Evolutionary conservation across 1,140 invertebrate species (phyloP).

Genomic region (Heliconius eleuchia): DNA sequence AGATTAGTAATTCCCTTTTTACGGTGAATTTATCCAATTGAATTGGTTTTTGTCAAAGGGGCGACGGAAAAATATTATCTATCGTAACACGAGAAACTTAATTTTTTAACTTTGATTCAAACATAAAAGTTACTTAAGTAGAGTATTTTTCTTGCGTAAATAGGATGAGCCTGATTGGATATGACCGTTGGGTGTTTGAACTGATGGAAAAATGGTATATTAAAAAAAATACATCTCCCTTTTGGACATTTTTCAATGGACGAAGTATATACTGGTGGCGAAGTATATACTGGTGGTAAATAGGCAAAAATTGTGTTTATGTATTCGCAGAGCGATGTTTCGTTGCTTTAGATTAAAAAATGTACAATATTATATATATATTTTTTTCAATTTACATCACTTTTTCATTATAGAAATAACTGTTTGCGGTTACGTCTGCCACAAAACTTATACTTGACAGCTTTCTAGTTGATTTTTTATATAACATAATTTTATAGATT

Average conservation of each 20-base stretch:
- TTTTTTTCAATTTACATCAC: background rate
- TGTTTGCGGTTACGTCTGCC: slow-evolving; percentile 13
- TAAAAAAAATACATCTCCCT: no score
- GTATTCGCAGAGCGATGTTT: no score
- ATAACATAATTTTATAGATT: background rate
- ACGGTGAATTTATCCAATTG: background rate
- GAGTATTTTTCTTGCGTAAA: background rate
- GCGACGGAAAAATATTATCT: background rate
- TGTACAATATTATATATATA: background rate
- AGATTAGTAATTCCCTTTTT: background rate
- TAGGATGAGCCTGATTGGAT: background rate
- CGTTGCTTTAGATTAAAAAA: no score
- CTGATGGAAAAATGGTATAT: background rate
- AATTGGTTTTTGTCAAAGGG: background rate
- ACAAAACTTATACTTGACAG: background rate
- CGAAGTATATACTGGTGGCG: background rate
- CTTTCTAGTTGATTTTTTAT: background rate
- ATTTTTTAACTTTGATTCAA: background rate
- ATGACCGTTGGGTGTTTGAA: background rate
- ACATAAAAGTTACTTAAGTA: background rate
- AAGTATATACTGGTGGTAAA: background rate
- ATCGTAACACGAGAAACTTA: background rate
- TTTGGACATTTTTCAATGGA: no score
- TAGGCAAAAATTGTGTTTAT: background rate
- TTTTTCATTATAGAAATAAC: background rate